phyloP scores from a whole-genome alignment of 2,113 vertebrate species.

The Eulemur rufifrons region DNA sequence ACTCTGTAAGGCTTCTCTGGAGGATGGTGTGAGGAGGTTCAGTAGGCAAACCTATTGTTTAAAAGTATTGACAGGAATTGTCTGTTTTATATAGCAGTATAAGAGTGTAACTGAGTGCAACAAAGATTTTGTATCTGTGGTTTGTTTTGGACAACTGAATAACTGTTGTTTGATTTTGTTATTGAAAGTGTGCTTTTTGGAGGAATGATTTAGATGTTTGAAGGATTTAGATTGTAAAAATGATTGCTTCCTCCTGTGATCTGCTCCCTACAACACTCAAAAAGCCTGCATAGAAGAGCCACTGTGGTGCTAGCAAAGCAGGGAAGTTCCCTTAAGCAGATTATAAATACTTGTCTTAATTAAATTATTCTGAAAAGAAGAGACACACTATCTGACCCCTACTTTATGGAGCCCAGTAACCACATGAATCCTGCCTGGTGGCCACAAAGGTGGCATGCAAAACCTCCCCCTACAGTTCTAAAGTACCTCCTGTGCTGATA shows the following conservation, averaged over 20 bases:
- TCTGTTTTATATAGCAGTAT: not conserved
- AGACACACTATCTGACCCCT: not conserved
- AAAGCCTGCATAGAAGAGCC: not conserved
- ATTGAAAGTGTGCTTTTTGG: not conserved
- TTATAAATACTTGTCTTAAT: not conserved
- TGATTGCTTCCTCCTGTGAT: not conserved
- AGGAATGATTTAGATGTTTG: constrained; percentile 22
- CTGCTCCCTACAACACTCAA: not conserved
- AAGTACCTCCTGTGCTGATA: not conserved
- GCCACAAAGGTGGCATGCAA: not conserved
- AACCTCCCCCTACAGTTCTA: not conserved
- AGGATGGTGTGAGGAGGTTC: not conserved
- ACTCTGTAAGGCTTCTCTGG: not conserved
- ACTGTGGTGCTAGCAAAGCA: not conserved
- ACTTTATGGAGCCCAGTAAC: not conserved
- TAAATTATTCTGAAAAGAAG: constrained; percentile 3
- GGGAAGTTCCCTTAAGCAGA: not conserved
- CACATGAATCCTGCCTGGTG: not conserved
- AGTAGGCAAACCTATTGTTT: not conserved
- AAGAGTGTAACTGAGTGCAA: not conserved
- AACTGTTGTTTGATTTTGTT: not conserved
- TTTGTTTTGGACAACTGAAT: constrained; percentile 23
- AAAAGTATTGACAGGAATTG: not conserved
- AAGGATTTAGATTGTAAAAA: not conserved
- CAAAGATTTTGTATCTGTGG: not conserved